These are phyloP conservation scores for Etia nguti DNA, from an alignment of 2,113 vertebrate species.

Conservation along the genomic window DNA sequence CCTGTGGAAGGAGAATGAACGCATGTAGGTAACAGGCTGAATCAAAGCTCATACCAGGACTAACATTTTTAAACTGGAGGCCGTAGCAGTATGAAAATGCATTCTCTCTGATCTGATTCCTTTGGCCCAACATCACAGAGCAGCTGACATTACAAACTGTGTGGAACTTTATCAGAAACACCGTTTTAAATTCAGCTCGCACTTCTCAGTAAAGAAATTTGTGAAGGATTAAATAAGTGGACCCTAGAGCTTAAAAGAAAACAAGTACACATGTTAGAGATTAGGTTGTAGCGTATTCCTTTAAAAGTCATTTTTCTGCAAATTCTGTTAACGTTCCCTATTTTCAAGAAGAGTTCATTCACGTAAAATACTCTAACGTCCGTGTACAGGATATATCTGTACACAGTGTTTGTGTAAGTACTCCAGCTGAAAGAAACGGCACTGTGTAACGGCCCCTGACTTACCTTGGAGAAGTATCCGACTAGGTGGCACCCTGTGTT, in stretches of 20 bases:
- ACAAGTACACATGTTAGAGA: too few relatives aligned
- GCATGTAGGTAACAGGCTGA: not conserved
- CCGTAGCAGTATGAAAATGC: not conserved
- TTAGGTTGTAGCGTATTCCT: not conserved
- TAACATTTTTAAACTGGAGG: not conserved
- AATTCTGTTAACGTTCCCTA: not conserved
- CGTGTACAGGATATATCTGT: not conserved
- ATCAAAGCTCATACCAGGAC: not conserved
- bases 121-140: not conserved
- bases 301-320: not conserved
- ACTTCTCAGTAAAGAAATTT: not conserved
- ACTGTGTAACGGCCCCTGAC: not conserved
- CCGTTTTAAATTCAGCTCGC: accelerated
- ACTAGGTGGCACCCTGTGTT: slow-evolving; percentile 89
- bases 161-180: not conserved
- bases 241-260: too few relatives aligned
- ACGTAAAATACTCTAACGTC: not conserved
- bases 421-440: not conserved
- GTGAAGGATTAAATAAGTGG: not conserved
- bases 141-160: not conserved
- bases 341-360: not conserved
- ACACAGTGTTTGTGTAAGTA: not conserved
- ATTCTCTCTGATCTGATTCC: not conserved
- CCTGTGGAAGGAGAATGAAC: slow-evolving; percentile 58
- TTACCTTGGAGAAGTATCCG: slow-evolving; percentile 89